These are phyloP conservation scores for Cisticola juncidis DNA, from an alignment of 2,113 vertebrate genomes.

Conservation along the genomic window DNA sequence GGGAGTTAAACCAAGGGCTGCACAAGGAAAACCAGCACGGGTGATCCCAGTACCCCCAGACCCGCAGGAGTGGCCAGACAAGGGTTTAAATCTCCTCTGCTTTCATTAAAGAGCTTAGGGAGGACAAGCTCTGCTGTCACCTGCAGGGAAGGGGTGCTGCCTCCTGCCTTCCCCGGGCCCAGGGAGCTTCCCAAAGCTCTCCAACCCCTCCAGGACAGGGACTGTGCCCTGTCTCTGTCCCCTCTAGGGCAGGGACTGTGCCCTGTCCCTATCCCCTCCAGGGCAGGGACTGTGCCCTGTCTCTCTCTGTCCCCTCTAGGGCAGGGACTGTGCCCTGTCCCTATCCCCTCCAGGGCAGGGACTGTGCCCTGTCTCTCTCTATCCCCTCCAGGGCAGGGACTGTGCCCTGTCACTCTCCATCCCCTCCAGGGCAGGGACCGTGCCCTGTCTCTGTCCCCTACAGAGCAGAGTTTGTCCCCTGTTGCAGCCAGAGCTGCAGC, in stretches of 20 bases:
- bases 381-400: too few relatives aligned
- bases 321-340: too few relatives aligned
- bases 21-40: not conserved
- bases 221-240: not conserved
- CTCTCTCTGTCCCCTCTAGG: too few relatives aligned
- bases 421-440: not conserved
- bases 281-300: too few relatives aligned
- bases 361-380: too few relatives aligned
- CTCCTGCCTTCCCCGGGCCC: not conserved
- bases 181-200: not conserved
- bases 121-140: not conserved
- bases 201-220: not conserved
- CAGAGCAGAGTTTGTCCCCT: not conserved
- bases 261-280: too few relatives aligned
- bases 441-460: not conserved
- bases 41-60: not conserved
- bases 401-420: not conserved
- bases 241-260: not conserved
- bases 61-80: not conserved
- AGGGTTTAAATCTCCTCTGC: not conserved
- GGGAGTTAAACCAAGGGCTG: not conserved
- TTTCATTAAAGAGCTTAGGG: not conserved
- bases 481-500: not conserved
- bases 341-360: too few relatives aligned
- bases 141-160: fast-evolving